Base-by-base conservation (phyloP, 2,888 invertebrate genomes). In the Syritta pipiens region DNA sequence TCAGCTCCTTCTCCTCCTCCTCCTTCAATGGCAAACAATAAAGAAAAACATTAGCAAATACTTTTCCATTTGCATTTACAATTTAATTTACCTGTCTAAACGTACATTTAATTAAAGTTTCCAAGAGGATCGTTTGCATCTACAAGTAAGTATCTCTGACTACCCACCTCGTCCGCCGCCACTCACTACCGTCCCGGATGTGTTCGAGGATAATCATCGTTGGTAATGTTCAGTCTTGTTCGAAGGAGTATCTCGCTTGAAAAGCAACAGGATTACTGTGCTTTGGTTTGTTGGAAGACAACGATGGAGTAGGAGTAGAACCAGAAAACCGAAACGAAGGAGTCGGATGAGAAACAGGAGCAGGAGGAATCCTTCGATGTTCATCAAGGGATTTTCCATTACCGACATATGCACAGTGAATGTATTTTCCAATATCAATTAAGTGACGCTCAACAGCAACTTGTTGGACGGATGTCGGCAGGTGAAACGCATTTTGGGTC, bases 81-180 rank as follows among this genome's bases (percentile, higher is more conserved):
- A 69, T 76, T 69, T 76, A 69, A 69, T 76, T 69, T 69, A 62
- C 76, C 57, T 76, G 49, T 63, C 62, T 62, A 68, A 76, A 57
- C 76, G 62, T 57, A 59, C 44, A 77, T 77, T 71, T 71, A 71
- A 77, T 77, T 71, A 71, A 69, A 76, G 37, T 55, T 63, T 69
- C 44, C 69, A 51, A 57, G 57, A 46, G 65, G 51, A 71, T 71
- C 71, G 19, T 63, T 63, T 63, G 51, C 76, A 71, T 76, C 28
- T 30, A 37, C 12, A 49, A 57, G 46, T 35, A 22, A 5, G 44
- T 42, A 22, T 44, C 19, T 2, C 24, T 10, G 19, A 4, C 5
- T 40, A 49, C 1, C 5, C 30, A 62, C 14, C 37, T 32, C 22
- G 14, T 53, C 12, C 26, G n/a, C n/a, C 9, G 17, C 12, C 20